phyloP scores from a whole-genome alignment of 2,113 vertebrate species.

The Jacana jacana region DNA sequence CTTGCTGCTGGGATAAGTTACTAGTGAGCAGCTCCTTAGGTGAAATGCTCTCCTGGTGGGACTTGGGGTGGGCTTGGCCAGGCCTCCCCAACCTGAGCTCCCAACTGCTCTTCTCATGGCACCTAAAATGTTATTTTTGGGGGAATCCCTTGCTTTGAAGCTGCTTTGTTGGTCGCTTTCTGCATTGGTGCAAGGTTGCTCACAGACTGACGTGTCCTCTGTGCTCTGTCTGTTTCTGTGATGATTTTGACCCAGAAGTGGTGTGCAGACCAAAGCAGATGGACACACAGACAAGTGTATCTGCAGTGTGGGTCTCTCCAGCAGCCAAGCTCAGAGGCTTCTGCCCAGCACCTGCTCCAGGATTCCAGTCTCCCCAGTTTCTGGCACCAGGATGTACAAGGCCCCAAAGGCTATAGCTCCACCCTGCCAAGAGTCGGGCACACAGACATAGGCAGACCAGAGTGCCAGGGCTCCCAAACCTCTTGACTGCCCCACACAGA shows the following conservation, averaged over 20 bases:
- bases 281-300: rapidly evolving
- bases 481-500: no score
- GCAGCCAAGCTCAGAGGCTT: rapidly evolving
- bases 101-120: not conserved
- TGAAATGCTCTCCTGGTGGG: not conserved
- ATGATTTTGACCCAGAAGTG: not conserved
- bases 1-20: not conserved
- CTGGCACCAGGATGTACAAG: not conserved
- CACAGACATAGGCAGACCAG: not conserved
- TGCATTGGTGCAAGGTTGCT: not conserved
- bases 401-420: not conserved
- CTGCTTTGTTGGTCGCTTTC: not conserved
- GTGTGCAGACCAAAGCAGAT: rapidly evolving
- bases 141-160: not conserved
- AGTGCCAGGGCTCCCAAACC: not conserved
- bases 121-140: not conserved
- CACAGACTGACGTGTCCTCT: not conserved
- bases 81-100: not conserved
- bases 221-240: not conserved
- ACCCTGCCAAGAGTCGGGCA: not conserved
- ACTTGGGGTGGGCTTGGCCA: rapidly evolving
- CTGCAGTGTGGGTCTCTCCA: not conserved
- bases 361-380: not conserved
- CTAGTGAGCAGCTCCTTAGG: not conserved
- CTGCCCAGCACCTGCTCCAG: not conserved